These are phyloP conservation scores for Choloepus didactylus DNA, from an alignment of 2,797 vertebrate species.

Conservation along the genomic window DNA sequence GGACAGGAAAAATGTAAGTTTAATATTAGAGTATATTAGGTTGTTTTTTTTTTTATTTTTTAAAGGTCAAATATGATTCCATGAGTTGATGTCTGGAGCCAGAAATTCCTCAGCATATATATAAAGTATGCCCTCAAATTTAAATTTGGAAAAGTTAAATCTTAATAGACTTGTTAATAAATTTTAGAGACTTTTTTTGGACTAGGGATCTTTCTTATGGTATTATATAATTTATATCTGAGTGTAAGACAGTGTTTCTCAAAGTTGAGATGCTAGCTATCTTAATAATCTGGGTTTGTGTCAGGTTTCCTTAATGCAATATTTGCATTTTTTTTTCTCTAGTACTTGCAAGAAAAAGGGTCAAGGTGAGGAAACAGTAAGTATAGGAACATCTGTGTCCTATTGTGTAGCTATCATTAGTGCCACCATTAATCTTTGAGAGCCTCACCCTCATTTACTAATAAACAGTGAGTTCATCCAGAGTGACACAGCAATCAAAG, in stretches of 20 bases:
- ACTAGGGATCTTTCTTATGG: not conserved
- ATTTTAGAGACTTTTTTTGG: not conserved
- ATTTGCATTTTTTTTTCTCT: slow-evolving; percentile 61
- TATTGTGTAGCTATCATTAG: slow-evolving; percentile 70
- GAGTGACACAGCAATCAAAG: slow-evolving; percentile 78
- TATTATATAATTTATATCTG: slow-evolving; percentile 10
- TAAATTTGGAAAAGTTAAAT: slow-evolving; percentile 34
- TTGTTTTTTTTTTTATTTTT: not conserved
- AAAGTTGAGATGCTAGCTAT: slow-evolving; percentile 27
- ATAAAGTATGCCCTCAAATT: not conserved
- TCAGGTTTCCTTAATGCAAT: slow-evolving; percentile 66
- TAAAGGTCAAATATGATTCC: slow-evolving; percentile 30
- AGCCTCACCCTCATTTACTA: slow-evolving; percentile 76
- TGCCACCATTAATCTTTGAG: slow-evolving; percentile 74
- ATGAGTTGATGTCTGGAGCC: slow-evolving; percentile 20
- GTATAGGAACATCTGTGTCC: slow-evolving; percentile 71
- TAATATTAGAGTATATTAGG: not conserved
- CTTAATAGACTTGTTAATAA: not conserved
- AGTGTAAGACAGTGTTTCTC: slow-evolving; percentile 3
- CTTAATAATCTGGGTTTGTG: slow-evolving; percentile 44
- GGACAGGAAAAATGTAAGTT: not conserved
- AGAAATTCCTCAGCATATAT: slow-evolving; percentile 55
- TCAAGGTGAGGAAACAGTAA: slow-evolving; percentile 69
- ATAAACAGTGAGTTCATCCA: slow-evolving; percentile 76
- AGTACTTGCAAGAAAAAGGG: slow-evolving; percentile 63